Evolutionary conservation across 2,113 vertebrate species (phyloP).

Genomic region (Serinus canaria): DNA sequence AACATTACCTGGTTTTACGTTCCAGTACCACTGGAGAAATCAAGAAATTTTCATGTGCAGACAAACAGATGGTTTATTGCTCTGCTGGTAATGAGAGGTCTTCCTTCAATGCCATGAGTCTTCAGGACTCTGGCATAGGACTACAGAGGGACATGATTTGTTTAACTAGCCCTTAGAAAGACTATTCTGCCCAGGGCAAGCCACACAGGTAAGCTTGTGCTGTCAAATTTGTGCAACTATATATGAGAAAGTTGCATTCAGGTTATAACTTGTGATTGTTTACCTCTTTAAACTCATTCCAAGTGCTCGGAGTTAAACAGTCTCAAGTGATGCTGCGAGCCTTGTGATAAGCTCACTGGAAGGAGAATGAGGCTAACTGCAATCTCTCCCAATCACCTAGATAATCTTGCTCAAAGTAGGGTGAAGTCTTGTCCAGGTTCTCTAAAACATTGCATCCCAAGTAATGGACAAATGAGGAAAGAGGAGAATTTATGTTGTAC

Average conservation of each 20-base stretch:
- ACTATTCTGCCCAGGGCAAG: neutral
- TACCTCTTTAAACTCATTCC: slow-evolving; percentile 40
- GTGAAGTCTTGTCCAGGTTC: neutral
- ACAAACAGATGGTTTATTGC: neutral
- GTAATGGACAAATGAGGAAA: neutral
- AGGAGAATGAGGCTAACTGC: neutral
- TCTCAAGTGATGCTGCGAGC: slow-evolving; percentile 15
- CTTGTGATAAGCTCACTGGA: neutral
- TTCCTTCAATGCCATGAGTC: neutral
- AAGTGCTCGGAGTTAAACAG: neutral
- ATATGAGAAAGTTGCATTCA: neutral
- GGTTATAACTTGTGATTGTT: neutral
- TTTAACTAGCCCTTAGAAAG: neutral
- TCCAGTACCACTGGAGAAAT: neutral
- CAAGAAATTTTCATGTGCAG: neutral
- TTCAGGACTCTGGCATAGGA: neutral
- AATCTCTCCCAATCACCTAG: neutral
- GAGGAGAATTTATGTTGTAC: neutral
- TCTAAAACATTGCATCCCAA: neutral
- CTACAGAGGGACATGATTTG: neutral
- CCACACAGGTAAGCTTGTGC: neutral
- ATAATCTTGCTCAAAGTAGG: neutral
- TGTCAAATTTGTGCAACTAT: neutral
- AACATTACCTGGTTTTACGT: neutral
- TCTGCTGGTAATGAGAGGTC: neutral